Evolutionary conservation across 2,888 invertebrate species (phyloP), one percentile per base, ranked within the genome.

Genomic region (Caenorhabditis uteleia): DNA sequence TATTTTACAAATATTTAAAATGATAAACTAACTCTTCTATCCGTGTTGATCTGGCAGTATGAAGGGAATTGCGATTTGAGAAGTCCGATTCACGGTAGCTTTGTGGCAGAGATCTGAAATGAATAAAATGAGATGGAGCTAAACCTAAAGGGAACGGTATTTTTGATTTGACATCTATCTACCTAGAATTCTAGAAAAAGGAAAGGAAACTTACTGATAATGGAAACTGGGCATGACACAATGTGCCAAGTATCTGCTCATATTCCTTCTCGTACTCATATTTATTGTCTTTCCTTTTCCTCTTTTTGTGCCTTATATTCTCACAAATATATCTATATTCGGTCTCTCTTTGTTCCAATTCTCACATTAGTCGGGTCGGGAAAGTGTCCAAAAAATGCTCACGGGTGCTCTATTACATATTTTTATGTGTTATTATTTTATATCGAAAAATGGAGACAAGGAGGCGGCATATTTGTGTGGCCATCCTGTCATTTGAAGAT

Each of bases 31-130:
- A 66, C 67, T 66, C 56, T 51, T 66, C 60, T 40, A 59, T 48
- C 26, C 54, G 49, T 16, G 61, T 56, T 27, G 67, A 65, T 21
- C 70, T 40, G 10, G 70, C 68, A 29, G 70, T 70, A 42, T 70
- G 68, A 43, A 70, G 51, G 23, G 70, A 70, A 31, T 56, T 59
- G 16, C 66, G 54, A 29, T 70, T 66, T 39, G 70, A 70, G 50
- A 66, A 70, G 42, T 66, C 70, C 51, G 70, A 70, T 56, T 70
- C 70, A 50, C 64, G 59, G 48, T 64, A 64, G 47, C 54, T 64
- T 48, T 64, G 67, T 5, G 70, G 70, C 18, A 70, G 48, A 3
- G 70, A 67, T 58, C 70, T 70, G 70, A 23, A 70, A 70, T 4
- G 27, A 5, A 25, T 8, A 5, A n/a, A n/a, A n/a, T n/a, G n/a